These are phyloP conservation scores for Lasaia peninsularis DNA, from an alignment of 1,140 invertebrate species.

Conservation along the genomic window DNA sequence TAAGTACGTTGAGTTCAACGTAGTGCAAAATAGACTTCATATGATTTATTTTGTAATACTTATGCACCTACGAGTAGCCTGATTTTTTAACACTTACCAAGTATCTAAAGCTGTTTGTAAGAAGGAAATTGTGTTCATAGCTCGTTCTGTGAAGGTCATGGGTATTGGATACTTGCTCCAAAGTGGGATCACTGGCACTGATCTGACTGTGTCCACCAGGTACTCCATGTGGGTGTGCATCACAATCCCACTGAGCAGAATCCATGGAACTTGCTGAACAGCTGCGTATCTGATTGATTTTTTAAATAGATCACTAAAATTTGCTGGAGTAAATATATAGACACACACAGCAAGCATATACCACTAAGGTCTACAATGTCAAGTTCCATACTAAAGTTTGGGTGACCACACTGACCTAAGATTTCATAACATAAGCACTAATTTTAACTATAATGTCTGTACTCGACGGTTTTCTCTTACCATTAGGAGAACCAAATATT, in stretches of 20 bases:
- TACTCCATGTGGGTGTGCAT: constrained; percentile 35
- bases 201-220: constrained; percentile 35
- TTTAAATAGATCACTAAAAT: neutral
- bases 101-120: constrained; percentile 12
- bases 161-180: constrained; percentile 32
- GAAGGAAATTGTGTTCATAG: constrained; percentile 29
- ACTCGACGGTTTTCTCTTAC: no score
- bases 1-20: no score
- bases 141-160: constrained; percentile 34
- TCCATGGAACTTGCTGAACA: constrained; percentile 45
- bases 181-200: constrained; percentile 32
- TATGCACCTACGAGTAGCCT: no score
- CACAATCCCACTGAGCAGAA: constrained; percentile 31
- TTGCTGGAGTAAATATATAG: neutral
- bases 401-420: no score
- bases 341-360: no score
- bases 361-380: no score
- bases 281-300: constrained; percentile 38
- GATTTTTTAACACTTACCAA: constrained; percentile 39
- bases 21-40: no score
- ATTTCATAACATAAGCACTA: no score
- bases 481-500: no score
- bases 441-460: no score
- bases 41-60: no score
- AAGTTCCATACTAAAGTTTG: no score